phyloP scores from a whole-genome alignment of 2,888 invertebrate species.

The Meloe dianella region DNA sequence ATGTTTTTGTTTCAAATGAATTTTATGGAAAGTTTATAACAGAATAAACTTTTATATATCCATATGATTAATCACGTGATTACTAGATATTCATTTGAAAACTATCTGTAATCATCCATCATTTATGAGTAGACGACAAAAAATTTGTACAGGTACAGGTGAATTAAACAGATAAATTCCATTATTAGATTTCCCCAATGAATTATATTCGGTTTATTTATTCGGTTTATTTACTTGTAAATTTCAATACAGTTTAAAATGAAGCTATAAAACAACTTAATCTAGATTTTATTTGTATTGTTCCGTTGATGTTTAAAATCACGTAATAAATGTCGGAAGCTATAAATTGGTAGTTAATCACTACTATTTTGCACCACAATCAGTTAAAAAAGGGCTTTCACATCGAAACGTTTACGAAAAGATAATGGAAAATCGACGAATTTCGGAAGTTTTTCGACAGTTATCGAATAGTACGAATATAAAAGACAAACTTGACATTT shows the following conservation, averaged over 20 bases:
- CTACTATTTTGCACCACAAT: neutral
- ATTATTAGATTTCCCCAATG: neutral
- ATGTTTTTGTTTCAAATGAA: conserved; percentile 7
- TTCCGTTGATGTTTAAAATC: neutral
- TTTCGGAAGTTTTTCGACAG: too few species aligned
- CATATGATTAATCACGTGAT: neutral
- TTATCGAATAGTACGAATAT: too few species aligned
- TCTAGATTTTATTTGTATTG: conserved; percentile 7
- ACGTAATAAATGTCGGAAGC: neutral
- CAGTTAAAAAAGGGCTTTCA: neutral
- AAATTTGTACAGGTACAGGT: neutral
- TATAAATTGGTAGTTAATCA: neutral
- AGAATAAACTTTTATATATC: neutral
- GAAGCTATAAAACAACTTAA: conserved; percentile 1
- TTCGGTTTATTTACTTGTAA: neutral
- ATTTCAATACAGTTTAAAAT: neutral
- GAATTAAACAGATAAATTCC: neutral
- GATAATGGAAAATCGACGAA: neutral
- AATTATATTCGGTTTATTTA: neutral
- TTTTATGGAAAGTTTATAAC: neutral
- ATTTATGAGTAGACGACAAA: neutral
- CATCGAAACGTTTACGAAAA: neutral
- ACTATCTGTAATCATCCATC: neutral
- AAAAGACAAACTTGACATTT: too few species aligned
- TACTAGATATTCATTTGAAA: neutral